Base-by-base conservation (phyloP, 2,888 invertebrate genomes). In the Nomada lathburiana region DNA sequence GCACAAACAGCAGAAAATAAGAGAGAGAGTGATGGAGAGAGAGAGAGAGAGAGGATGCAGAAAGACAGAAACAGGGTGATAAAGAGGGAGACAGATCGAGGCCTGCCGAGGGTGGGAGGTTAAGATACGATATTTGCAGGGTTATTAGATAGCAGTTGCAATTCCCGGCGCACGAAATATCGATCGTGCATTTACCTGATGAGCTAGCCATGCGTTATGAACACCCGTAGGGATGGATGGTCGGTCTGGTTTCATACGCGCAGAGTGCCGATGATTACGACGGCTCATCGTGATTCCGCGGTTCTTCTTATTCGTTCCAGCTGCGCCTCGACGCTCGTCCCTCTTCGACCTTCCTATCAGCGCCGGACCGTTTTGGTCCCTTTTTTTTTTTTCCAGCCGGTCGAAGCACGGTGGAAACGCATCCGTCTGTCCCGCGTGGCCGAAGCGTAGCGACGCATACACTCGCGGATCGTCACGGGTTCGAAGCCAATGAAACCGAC, bases 151-250 rank as follows among this genome's bases (percentile, higher is more conserved):
- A 89, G 89, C 87, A 89, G 88, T 89, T 88, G 89, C 90, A 89
- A 91, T 91, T 90, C 89, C 87, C 88, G 76, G 86, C 83, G 87
- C 85, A 84, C 79, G 67, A 73, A 65, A 72, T 90, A 91, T 92
- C 90, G 90, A 92, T 91, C 90, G 89, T 86, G 80, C 91, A 91
- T 92, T 91, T 89, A 89, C 92, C 87, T 90, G 92, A 92, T 92
- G 91, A 92, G 91, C 91, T 89, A 89, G 71, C 89, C 89, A 88
- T 91, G 89, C 91, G 92, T 92, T 92, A 92, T 91, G 89, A 91
- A 92, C 89, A 84, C 75, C 70, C 78, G 71, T 26, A 29, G 84
- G 74, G 80, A 75, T 70, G 72, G 85, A 72, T 80, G 82, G 78
- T 81, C 78, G 75, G 68, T 75, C 75, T 74, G 79, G 80, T 82